Conservation (phyloP, 2,113 vertebrate genomes). For the Turdus rufiventris region DNA sequence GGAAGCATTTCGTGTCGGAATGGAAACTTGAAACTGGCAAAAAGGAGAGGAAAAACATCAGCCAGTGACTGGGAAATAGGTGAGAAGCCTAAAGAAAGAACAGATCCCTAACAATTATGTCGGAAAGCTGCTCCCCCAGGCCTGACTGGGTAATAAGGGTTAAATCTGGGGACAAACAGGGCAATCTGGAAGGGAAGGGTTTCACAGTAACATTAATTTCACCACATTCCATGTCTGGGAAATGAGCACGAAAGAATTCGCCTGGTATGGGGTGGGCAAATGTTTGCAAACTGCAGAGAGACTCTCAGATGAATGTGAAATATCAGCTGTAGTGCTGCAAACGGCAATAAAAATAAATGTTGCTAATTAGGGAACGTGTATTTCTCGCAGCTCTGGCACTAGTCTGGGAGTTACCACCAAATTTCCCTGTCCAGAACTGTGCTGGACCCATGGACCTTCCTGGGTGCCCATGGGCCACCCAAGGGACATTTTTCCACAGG, state of each 20-base stretch:
- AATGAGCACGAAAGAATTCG: not conserved
- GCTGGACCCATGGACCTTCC: not conserved
- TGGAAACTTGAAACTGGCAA: constrained; percentile 24
- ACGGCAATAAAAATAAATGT: not conserved
- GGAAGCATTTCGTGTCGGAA: not conserved
- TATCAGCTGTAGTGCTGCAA: not conserved
- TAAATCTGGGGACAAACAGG: not conserved
- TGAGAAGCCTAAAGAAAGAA: not conserved
- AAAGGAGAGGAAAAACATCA: constrained; percentile 5
- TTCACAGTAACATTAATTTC: not conserved
- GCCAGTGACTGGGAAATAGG: not conserved
- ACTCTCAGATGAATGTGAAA: not conserved
- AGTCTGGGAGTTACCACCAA: not conserved
- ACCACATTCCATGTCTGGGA: rapidly evolving
- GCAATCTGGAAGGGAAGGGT: not conserved
- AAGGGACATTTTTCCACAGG: not conserved
- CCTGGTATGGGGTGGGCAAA: not conserved
- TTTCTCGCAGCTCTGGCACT: not conserved
- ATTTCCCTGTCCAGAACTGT: not conserved
- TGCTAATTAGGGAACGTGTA: not conserved
- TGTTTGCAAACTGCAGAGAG: not conserved
- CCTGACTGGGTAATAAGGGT: not conserved
- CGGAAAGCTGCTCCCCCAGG: not conserved
- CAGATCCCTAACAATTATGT: not conserved
- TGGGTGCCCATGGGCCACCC: not conserved